These are phyloP conservation scores for Triplophysa yarkandensis DNA, from an alignment of 2,797 vertebrate genomes.

Conservation along the genomic window DNA sequence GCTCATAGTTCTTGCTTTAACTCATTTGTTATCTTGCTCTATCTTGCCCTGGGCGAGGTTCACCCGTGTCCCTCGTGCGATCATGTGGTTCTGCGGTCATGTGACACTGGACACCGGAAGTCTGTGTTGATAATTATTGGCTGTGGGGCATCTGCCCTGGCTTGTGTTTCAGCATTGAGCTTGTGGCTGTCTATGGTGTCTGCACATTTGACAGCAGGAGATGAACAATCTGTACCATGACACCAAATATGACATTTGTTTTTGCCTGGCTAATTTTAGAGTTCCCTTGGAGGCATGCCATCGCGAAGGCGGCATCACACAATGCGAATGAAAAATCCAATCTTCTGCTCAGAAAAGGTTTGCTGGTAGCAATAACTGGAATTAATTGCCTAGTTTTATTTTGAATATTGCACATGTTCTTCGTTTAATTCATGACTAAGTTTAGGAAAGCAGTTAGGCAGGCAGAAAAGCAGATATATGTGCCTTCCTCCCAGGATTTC, in stretches of 20 bases:
- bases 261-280: neutral
- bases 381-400: neutral
- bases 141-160: neutral
- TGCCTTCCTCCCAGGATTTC: neutral
- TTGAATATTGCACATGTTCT: neutral
- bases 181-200: constrained; percentile 11
- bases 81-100: neutral
- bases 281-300: neutral
- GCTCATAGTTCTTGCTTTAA: neutral
- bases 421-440: neutral
- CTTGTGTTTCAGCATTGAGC: constrained; percentile 25
- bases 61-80: neutral
- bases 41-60: neutral
- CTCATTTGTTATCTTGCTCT: neutral
- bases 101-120: constrained; percentile 1
- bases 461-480: constrained; percentile 4
- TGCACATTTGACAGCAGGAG: constrained; percentile 15
- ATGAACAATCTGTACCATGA: constrained; percentile 14
- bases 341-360: neutral
- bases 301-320: neutral
- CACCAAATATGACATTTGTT: neutral
- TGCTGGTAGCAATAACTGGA: neutral
- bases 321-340: neutral
- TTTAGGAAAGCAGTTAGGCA: neutral
- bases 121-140: constrained; percentile 1